A percentile compares a stretch with the other conserved stretches of the same genome.
phyloP scores from a whole-genome alignment of 1,140 invertebrate genomes.

The Neodiprion virginianus region DNA sequence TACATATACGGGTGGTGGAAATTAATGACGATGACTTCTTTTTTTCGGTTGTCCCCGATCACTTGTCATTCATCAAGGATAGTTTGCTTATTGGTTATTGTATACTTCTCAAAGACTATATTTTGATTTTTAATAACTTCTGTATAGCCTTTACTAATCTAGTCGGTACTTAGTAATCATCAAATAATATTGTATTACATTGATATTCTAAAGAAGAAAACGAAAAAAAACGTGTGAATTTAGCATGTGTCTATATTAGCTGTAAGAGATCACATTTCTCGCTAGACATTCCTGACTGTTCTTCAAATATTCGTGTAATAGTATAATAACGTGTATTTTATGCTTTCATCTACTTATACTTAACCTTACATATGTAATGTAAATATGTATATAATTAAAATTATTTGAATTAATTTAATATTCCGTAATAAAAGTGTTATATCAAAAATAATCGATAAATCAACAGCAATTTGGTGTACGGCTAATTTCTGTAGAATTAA shows the following conservation, averaged over 20 bases:
- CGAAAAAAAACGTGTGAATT: slow-evolving; percentile 30
- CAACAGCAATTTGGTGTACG: too few relatives aligned
- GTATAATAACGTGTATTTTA: slow-evolving; percentile 20
- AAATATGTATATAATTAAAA: slow-evolving; percentile 47
- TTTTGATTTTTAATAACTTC: slow-evolving; percentile 21
- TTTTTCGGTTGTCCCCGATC: too few relatives aligned
- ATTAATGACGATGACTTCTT: too few relatives aligned
- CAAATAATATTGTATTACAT: slow-evolving; percentile 22
- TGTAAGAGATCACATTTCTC: slow-evolving; percentile 30
- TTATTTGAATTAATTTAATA: slow-evolving; percentile 23
- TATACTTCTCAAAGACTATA: too few relatives aligned
- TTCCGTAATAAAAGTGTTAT: slow-evolving; percentile 13
- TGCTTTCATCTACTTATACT: slow-evolving; percentile 26
- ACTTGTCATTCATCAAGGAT: too few relatives aligned
- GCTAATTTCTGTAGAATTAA: too few relatives aligned
- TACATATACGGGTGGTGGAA: too few relatives aligned
- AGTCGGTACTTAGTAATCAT: slow-evolving; percentile 43
- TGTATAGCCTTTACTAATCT: slow-evolving; percentile 42
- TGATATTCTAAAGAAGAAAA: neutral
- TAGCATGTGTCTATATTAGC: slow-evolving; percentile 31
- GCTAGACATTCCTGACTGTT: slow-evolving; percentile 46
- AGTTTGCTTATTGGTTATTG: too few relatives aligned
- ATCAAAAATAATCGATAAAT: neutral
- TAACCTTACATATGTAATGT: slow-evolving; percentile 34
- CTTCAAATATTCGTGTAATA: slow-evolving; percentile 27